Evolutionary conservation across 1,140 invertebrate species (phyloP).

Genomic region (Drosophila novamexicana): DNA sequence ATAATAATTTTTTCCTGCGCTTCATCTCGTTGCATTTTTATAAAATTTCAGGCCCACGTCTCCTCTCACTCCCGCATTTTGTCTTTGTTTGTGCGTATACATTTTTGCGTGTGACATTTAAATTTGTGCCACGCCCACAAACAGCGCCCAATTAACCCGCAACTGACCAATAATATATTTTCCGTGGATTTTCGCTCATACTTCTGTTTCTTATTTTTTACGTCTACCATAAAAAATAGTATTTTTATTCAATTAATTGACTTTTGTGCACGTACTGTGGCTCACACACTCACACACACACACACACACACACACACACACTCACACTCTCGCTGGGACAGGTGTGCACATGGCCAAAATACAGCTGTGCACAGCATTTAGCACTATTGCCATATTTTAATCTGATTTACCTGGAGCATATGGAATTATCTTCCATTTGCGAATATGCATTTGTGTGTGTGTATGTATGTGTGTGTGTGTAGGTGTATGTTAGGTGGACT

Average conservation of each 20-base stretch:
- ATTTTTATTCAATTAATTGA: constrained; percentile 75
- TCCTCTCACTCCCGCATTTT: neutral
- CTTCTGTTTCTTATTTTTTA: constrained; percentile 14
- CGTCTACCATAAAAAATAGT: constrained; percentile 45
- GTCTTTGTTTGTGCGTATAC: neutral
- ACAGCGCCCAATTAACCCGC: constrained; percentile 24
- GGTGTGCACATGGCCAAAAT: constrained; percentile 16
- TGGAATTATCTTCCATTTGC: constrained; percentile 43
- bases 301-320: neutral
- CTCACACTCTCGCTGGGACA: neutral
- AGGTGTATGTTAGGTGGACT: too few relatives aligned
- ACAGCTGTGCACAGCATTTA: constrained; percentile 42
- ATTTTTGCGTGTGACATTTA: constrained; percentile 52
- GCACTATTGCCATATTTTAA: constrained; percentile 51
- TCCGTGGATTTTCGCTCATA: constrained; percentile 10
- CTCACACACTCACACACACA: neutral
- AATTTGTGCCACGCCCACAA: constrained; percentile 36
- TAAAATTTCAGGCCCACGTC: constrained; percentile 13
- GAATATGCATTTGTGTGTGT: neutral
- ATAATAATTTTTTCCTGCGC: neutral
- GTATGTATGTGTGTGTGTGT: neutral
- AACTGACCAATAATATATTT: constrained; percentile 41
- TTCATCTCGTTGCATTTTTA: constrained; percentile 28
- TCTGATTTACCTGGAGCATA: constrained; percentile 43
- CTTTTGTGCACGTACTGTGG: constrained; percentile 47